Conservation (phyloP, 2,113 vertebrate genomes). For the Malurus elegans region DNA sequence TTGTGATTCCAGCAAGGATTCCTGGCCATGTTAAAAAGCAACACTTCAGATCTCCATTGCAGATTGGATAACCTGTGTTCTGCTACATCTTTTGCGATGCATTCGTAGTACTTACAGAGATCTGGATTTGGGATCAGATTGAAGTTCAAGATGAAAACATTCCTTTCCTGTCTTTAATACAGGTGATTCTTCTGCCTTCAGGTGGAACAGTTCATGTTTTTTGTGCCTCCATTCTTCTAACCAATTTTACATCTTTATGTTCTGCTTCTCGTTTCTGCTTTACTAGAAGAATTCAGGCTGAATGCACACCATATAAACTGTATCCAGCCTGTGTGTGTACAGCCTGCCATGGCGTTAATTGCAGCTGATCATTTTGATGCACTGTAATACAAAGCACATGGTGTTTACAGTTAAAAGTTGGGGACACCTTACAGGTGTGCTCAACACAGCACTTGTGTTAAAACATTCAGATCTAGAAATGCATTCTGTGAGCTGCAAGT, state of each 20-base stretch:
- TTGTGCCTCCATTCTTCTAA: neutral
- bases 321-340: accelerated
- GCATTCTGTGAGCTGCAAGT: neutral
- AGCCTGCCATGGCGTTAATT: neutral
- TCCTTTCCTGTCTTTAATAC: neutral
- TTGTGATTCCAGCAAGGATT: neutral
- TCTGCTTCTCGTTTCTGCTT: neutral
- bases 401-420: neutral
- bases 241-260: accelerated
- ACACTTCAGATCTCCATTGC: neutral
- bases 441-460: neutral
- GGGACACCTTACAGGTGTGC: neutral
- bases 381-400: neutral
- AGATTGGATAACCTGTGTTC: neutral
- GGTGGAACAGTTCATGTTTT: neutral
- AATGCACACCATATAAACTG: accelerated
- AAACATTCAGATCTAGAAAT: neutral
- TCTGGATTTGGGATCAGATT: neutral
- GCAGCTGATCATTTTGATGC: neutral
- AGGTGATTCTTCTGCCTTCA: neutral
- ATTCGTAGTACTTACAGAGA: accelerated
- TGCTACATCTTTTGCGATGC: neutral
- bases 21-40: neutral
- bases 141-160: neutral
- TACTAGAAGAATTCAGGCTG: neutral